Percentiles rank a stretch among this genome's conserved stretches.
phyloP scores from a whole-genome alignment of 2,888 invertebrate species.

The Andrena dorsata region DNA sequence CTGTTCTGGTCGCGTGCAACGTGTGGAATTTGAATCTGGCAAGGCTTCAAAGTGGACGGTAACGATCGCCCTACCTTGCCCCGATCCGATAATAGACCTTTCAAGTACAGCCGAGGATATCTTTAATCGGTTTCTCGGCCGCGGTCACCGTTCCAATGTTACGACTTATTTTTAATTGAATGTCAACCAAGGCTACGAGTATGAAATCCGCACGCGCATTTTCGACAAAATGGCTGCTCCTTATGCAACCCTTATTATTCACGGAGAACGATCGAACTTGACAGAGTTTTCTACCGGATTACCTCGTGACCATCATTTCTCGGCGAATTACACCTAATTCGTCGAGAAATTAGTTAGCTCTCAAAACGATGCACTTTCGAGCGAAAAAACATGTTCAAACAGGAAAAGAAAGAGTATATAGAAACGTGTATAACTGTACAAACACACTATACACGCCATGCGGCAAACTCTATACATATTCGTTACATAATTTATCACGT shows the following conservation, averaged over 20 bases:
- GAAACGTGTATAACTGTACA: neutral
- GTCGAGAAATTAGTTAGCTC: neutral
- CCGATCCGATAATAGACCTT: constrained; percentile 63
- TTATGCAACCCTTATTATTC: constrained; percentile 79
- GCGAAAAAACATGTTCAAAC: neutral
- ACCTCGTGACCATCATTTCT: neutral
- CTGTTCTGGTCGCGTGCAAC: constrained; percentile 46
- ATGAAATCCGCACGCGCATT: constrained; percentile 44
- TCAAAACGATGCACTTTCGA: neutral
- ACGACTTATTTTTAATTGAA: constrained; percentile 57
- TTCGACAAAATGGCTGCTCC: constrained; percentile 82
- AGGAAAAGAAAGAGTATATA: neutral
- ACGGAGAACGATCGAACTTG: neutral
- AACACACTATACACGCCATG: constrained; percentile 35
- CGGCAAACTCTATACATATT: constrained; percentile 21
- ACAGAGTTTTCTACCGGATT: neutral
- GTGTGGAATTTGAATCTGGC: constrained; percentile 52
- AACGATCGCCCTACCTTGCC: constrained; percentile 49
- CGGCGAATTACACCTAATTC: neutral
- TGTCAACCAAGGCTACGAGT: constrained; percentile 49
- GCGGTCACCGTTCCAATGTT: constrained; percentile 54
- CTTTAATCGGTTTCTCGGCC: constrained; percentile 65
- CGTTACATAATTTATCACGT: constrained; percentile 44
- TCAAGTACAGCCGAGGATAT: constrained; percentile 42
- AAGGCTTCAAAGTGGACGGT: constrained; percentile 48